phyloP scores from a whole-genome alignment of 2,113 vertebrate species.

The Saiga tatarica region DNA sequence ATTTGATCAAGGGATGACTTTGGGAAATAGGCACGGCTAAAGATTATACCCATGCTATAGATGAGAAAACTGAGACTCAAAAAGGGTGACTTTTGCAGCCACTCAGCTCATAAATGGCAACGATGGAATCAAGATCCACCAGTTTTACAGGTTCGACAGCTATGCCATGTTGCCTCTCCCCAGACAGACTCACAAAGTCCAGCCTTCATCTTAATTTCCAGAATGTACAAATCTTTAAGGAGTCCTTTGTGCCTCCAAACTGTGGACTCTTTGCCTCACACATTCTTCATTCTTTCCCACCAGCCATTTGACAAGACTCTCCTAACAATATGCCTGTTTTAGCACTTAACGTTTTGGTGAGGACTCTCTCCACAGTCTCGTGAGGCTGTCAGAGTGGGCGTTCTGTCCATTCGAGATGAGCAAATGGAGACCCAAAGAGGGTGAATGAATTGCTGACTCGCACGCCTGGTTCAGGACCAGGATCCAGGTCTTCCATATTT shows the following conservation, averaged over 20 bases:
- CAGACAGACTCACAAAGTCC: not conserved
- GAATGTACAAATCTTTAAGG: not conserved
- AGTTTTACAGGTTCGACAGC: not conserved
- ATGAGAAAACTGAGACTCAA: not conserved
- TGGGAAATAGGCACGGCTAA: not conserved
- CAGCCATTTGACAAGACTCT: not conserved
- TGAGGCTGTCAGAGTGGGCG: not conserved
- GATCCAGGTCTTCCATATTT: not conserved
- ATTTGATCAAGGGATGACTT: not conserved
- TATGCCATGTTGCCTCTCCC: not conserved
- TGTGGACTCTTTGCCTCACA: not conserved
- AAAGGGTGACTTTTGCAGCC: not conserved
- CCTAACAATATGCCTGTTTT: not conserved
- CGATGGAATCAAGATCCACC: not conserved
- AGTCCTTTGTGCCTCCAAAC: not conserved
- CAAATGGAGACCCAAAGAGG: not conserved
- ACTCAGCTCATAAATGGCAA: not conserved
- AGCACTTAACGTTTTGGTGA: not conserved
- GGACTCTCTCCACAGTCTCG: not conserved
- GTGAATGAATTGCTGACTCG: not conserved
- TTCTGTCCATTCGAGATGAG: not conserved
- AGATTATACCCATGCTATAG: not conserved
- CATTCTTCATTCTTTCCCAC: not conserved
- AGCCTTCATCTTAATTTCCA: not conserved
- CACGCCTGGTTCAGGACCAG: not conserved